Conservation (phyloP, 2,888 invertebrate genomes). For the Globia sparganii region DNA sequence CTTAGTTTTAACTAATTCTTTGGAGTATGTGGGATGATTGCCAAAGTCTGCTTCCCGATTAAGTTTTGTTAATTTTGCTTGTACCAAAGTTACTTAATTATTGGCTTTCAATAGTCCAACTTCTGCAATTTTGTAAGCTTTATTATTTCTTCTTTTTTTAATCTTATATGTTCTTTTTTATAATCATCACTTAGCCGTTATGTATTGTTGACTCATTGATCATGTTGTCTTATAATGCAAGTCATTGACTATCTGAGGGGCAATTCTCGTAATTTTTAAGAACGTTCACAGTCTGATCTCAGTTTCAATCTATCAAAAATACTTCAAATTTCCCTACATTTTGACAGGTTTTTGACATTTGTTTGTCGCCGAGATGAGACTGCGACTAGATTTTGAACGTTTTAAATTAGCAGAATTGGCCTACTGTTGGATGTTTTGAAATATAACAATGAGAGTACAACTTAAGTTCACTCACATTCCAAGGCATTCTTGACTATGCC, state of each 20-base stretch:
- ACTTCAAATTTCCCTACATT: too few species aligned
- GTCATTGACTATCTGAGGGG: not conserved
- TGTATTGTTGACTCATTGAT: not conserved
- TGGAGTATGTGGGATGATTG: not conserved
- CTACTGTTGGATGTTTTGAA: not conserved
- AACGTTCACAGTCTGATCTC: too few species aligned
- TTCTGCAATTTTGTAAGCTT: not conserved
- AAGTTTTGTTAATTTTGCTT: not conserved
- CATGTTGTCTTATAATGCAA: not conserved
- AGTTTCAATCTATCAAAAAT: too few species aligned
- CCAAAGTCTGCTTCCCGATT: not conserved
- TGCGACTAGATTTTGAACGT: too few species aligned
- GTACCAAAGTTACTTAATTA: not conserved
- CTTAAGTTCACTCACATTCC: not conserved
- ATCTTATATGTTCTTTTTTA: not conserved
- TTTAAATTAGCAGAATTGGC: too few species aligned
- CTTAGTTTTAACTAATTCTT: not conserved
- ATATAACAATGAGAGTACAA: not conserved
- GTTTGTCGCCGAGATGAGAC: too few species aligned
- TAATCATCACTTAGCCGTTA: not conserved
- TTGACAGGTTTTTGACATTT: too few species aligned
- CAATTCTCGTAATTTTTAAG: too few species aligned
- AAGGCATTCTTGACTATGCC: conserved; percentile 5
- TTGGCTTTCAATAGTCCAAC: not conserved
- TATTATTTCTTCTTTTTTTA: not conserved